Conservation (phyloP, 2,888 invertebrate genomes). For the Nomada flava region DNA sequence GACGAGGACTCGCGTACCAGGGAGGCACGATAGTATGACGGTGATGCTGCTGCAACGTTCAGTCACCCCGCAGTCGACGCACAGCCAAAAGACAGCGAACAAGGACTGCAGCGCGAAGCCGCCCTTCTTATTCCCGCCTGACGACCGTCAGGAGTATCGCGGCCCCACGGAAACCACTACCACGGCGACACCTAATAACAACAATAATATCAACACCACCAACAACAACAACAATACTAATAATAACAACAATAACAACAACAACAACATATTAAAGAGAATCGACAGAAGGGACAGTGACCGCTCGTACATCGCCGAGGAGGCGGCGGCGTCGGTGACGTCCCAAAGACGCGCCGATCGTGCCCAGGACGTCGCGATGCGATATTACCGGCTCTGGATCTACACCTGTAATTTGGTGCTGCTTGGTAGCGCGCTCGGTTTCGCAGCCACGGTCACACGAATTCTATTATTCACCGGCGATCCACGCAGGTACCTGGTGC, state of each 20-base stretch:
- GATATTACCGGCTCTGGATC: slow-evolving; percentile 96
- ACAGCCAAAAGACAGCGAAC: slow-evolving; percentile 81
- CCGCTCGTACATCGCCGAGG: slow-evolving; percentile 60
- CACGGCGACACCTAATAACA: slow-evolving; percentile 64
- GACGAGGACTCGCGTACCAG: slow-evolving; percentile 72
- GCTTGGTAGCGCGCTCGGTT: slow-evolving; percentile 92
- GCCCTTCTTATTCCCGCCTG: slow-evolving; percentile 80
- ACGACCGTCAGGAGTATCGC: slow-evolving; percentile 71
- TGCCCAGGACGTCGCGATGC: slow-evolving; percentile 88
- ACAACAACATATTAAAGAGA: slow-evolving; percentile 53
- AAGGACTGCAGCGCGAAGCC: slow-evolving; percentile 77
- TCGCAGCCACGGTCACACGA: slow-evolving; percentile 91
- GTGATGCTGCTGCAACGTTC: slow-evolving; percentile 84
- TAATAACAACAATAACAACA: slow-evolving; percentile 61
- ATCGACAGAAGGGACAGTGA: slow-evolving; percentile 53
- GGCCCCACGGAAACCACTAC: slow-evolving; percentile 62
- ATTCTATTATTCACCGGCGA: slow-evolving; percentile 88
- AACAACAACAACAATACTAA: slow-evolving; percentile 66
- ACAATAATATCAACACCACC: slow-evolving; percentile 61
- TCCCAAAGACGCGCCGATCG: slow-evolving; percentile 77
- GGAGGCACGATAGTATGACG: slow-evolving; percentile 83
- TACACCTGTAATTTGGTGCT: slow-evolving; percentile 96
- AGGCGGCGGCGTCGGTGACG: slow-evolving; percentile 73
- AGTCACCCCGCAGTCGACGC: slow-evolving; percentile 83
- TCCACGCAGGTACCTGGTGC: slow-evolving; percentile 90